phyloP scores from a whole-genome alignment of 2,888 invertebrate species.

The Altica lythri region DNA sequence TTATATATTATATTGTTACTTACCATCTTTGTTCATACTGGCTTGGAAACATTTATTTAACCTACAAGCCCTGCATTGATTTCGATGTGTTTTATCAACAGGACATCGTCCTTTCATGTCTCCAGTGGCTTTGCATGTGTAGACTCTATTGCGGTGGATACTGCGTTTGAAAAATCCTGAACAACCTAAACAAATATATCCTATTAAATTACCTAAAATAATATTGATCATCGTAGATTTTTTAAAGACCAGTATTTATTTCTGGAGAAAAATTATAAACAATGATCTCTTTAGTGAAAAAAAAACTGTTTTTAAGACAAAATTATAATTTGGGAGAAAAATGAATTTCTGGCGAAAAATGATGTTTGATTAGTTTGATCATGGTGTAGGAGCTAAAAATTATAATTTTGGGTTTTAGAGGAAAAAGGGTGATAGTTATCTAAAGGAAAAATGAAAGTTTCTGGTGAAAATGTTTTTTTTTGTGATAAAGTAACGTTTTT shows the following conservation, averaged over 20 bases:
- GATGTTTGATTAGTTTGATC: too few species aligned
- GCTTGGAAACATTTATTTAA: constrained; percentile 95
- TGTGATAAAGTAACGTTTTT: too few species aligned
- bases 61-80: constrained; percentile 95
- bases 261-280: neutral
- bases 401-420: too few species aligned
- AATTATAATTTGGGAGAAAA: too few species aligned
- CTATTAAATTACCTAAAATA: neutral
- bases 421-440: too few species aligned
- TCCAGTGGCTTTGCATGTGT: constrained; percentile 95
- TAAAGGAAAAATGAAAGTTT: too few species aligned
- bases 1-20: constrained; percentile 56
- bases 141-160: constrained; percentile 93
- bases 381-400: too few species aligned
- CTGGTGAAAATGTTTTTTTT: too few species aligned
- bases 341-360: too few species aligned
- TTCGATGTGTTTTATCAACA: constrained; percentile 95
- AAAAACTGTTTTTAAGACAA: too few species aligned
- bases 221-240: neutral
- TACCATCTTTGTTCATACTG: constrained; percentile 98
- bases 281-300: neutral
- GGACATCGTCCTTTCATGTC: constrained; percentile 92
- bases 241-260: neutral
- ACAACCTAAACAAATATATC: constrained; percentile 69
- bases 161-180: constrained; percentile 96